Evolutionary conservation across 1,140 invertebrate genomes (phyloP).

Genomic region (Drosophila watanabei): DNA sequence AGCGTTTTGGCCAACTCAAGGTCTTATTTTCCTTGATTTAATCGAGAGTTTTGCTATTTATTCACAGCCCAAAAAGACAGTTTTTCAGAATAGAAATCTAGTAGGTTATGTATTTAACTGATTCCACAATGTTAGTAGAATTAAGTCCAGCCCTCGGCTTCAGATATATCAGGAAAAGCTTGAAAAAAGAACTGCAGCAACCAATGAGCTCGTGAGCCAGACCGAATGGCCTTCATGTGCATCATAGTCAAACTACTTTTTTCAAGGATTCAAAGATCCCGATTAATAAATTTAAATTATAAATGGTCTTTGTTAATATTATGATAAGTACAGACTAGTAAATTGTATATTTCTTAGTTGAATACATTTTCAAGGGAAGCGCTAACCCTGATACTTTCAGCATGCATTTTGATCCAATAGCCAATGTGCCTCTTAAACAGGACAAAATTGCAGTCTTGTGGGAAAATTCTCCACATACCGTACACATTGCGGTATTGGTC

Average conservation of each 20-base stretch:
- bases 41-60: background rate
- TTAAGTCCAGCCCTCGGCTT: no score
- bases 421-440: constrained; percentile 4
- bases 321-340: background rate
- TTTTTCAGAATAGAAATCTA: background rate
- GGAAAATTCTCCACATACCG: constrained; percentile 68
- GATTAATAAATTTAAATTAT: background rate
- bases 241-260: background rate
- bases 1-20: no score
- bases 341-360: no score
- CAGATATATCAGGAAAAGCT: no score
- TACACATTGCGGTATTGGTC: constrained; percentile 61
- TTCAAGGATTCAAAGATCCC: background rate
- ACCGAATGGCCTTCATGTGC: no score
- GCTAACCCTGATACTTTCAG: background rate
- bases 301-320: background rate
- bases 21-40: background rate
- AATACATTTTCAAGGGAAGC: background rate
- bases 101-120: no score
- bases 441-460: constrained; percentile 59
- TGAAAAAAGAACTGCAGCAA: no score
- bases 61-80: background rate
- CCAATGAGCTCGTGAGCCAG: no score
- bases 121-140: no score
- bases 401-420: background rate